Base-by-base conservation (phyloP, 2,797 vertebrate species). In the Micrastur ruficollis region DNA sequence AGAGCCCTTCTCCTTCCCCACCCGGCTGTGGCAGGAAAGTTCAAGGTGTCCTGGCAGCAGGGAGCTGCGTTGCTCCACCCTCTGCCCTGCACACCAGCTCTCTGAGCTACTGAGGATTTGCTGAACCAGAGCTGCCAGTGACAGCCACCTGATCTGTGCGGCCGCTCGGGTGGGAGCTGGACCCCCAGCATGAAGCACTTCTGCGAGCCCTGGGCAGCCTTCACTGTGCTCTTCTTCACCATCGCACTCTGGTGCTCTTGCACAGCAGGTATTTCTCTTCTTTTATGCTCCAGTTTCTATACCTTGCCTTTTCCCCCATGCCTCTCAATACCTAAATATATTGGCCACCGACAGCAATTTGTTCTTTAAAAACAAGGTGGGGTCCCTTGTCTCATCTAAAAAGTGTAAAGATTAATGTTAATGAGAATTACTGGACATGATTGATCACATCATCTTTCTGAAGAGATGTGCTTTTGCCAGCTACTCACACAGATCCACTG, bases 31-130 rank as follows among this genome's bases (percentile, higher is more conserved):
- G 82, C 79, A 96, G 95, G 90, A 70, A 81, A 90, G 78, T 90
- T 93, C 91, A 87, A 67, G 95, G 93, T 90, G 92, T 96, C 86
- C 95, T 73, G 92, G 96, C 74, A 82, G 82, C 74, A 73, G 86
- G 85, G 72, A 94, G 74, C 74, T 84, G 63, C 89, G 94, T 97
- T 93, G 97, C 98, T 97, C 98, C 98, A 94, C 98, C 98, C 97
- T 95, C 94, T 66, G 73, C 86, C 86, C 84, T 52, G 95, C 95
- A 89, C 84, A 21, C 70, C 1, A 0, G 55, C 89, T 90, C 87
- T 32, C 74, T 22, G 40, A 75, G 81, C 87, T 91, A 29, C 12
- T 5, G 1, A 50, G 81, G 46, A 21, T 42, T 59, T 94, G 55
- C 92, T 66, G 56, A 74, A 6, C 18, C 52, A 55, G 79, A 92